These are phyloP conservation scores for Heteromormyrus szaboi DNA, from an alignment of 2,797 vertebrate species.

Conservation along the genomic window DNA sequence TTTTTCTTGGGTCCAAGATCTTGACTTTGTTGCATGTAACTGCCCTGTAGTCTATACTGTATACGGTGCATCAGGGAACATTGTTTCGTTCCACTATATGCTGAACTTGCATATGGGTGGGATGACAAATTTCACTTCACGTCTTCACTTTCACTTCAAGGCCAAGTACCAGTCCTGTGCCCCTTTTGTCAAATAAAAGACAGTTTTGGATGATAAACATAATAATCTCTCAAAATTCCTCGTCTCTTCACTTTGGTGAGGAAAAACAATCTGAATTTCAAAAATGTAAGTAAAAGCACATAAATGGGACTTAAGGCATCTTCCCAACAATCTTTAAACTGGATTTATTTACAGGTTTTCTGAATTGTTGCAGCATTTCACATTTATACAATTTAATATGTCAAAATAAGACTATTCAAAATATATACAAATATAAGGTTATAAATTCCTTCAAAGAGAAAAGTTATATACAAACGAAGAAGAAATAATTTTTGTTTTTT, in stretches of 20 bases:
- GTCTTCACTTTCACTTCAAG: background rate
- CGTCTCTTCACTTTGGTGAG: background rate
- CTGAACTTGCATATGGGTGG: background rate
- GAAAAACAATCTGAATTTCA: background rate
- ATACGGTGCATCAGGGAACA: background rate
- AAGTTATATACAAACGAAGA: background rate
- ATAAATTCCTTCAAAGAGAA: background rate
- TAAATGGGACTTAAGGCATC: background rate
- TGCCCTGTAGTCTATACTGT: background rate
- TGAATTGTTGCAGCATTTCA: conserved; percentile 15
- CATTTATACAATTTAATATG: conserved; percentile 3
- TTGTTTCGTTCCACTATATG: background rate
- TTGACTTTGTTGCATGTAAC: background rate
- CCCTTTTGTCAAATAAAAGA: background rate
- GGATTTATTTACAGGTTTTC: background rate
- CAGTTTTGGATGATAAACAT: background rate
- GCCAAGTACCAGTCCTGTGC: background rate
- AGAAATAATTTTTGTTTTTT: background rate
- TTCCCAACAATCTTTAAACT: background rate
- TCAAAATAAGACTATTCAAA: background rate
- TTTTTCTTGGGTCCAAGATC: background rate
- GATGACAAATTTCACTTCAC: background rate
- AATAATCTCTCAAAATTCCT: background rate
- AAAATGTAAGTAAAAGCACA: background rate
- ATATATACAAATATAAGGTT: background rate